A percentile compares a stretch with the other conserved stretches of the same genome.
Evolutionary conservation across 2,797 vertebrate species (phyloP).

Genomic region (Epinephelus malabaricus): DNA sequence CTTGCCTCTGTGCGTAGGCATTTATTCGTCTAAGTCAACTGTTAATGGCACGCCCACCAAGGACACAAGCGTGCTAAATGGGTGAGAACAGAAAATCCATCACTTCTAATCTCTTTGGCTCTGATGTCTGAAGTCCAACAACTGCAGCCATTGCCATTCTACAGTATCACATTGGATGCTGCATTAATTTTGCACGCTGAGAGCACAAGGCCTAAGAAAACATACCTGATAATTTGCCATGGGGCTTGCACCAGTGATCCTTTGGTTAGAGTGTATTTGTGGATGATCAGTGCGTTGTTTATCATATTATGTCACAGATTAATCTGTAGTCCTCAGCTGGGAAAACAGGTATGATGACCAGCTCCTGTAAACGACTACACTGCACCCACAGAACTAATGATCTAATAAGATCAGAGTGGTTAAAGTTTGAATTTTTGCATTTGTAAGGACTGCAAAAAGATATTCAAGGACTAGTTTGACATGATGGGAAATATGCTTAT

Average conservation of each 20-base stretch:
- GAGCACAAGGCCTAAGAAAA: background rate
- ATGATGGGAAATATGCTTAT: background rate
- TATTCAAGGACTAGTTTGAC: background rate
- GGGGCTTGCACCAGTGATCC: background rate
- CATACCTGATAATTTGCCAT: background rate
- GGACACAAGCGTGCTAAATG: slow-evolving; percentile 47
- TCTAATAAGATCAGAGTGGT: too few species aligned
- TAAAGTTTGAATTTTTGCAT: background rate
- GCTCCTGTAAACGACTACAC: background rate
- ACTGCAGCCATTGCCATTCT: slow-evolving; percentile 21
- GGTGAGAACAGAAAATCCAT: slow-evolving; percentile 51
- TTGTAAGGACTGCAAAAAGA: background rate
- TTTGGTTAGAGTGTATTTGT: background rate
- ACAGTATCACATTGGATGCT: slow-evolving; percentile 5
- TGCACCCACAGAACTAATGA: background rate
- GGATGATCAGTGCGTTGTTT: background rate
- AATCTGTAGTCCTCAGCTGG: background rate
- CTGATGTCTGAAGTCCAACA: slow-evolving; percentile 26
- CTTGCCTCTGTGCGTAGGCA: slow-evolving; percentile 5
- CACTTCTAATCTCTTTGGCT: slow-evolving; percentile 46
- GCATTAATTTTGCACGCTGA: slow-evolving; percentile 19
- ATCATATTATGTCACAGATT: background rate
- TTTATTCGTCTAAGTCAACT: slow-evolving; percentile 31
- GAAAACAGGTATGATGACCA: background rate
- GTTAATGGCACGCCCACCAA: slow-evolving; percentile 43